Evolutionary conservation across 2,113 vertebrate species (phyloP), one percentile per base, ranked within the genome.

Genomic region (Phylloscopus whistleri): DNA sequence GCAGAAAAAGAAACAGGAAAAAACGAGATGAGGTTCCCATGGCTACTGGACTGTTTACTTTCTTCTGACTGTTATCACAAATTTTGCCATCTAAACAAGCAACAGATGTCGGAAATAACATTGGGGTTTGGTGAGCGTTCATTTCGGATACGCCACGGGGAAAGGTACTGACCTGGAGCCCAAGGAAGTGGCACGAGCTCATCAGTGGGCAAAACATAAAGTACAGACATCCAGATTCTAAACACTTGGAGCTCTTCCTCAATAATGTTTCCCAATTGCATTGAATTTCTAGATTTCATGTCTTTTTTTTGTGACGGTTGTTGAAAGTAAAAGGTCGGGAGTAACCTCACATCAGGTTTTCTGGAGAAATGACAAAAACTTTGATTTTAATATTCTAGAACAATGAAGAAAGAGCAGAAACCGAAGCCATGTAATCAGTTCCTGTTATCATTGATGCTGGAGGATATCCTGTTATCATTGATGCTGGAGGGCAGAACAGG

Each of bases 21-120:
- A 95, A 95, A 95, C 10, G 19, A 51, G 41, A 89, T 21, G 86
- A 96, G 70, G 97, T 97, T 98, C 77, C 97, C 92, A 97, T 97
- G 96, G 82, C 79, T 69, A 96, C 96, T 22, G 73, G 83, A 72
- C 92, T 97, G 93, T 96, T 94, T 94, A 97, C 85, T 94, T 90
- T 94, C 82, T 89, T 89, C 90, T 96, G 92, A 97, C 94, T 87
- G 89, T 96, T 95, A 96, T 84, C 87, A 93, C 52, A 49, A 93
- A 87, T 52, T 93, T 63, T 97, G 85, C 66, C 80, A 96, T 70
- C 69, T 92, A 97, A 97, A 97, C 60, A 97, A 97, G 94, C 74
- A 97, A 56, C 96, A 98, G 96, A 97, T 96, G 95, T 96, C 13
- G 84, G 89, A 89, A 95, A 82, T 77, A 69, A 82, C 17, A 18